Percentiles rank a stretch among this genome's conserved stretches.
These are phyloP conservation scores for Lophotriccus pileatus DNA, from an alignment of 2,797 vertebrate genomes.

Conservation along the genomic window DNA sequence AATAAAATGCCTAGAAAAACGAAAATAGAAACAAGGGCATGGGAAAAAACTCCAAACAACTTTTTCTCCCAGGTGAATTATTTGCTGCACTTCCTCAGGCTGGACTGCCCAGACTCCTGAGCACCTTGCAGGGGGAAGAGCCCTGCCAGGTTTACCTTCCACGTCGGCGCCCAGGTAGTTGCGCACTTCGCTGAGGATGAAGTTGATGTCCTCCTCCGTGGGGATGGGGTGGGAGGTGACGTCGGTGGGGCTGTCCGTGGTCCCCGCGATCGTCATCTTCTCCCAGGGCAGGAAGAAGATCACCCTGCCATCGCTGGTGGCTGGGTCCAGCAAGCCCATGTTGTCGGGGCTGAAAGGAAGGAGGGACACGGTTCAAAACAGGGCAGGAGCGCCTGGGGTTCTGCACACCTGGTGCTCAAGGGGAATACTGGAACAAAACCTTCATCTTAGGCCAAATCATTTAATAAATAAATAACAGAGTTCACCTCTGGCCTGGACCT, in stretches of 20 bases:
- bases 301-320: conserved; percentile 94
- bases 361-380: neutral
- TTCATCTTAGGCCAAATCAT: neutral
- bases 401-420: neutral
- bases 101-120: accelerated
- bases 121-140: neutral
- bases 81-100: accelerated
- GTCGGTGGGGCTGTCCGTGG: conserved; percentile 90
- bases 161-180: conserved; percentile 93
- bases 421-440: accelerated
- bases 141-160: conserved; percentile 79
- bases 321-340: conserved; percentile 97
- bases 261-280: conserved; percentile 97
- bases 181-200: conserved; percentile 94
- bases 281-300: conserved; percentile 99
- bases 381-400: neutral
- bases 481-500: accelerated
- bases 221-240: conserved; percentile 91
- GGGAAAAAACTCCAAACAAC: neutral
- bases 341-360: conserved; percentile 86
- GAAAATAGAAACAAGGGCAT: neutral
- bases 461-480: accelerated
- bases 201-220: conserved; percentile 94
- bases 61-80: neutral
- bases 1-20: neutral